Conservation (phyloP, 2,113 vertebrate genomes). For the Candoia aspera region DNA sequence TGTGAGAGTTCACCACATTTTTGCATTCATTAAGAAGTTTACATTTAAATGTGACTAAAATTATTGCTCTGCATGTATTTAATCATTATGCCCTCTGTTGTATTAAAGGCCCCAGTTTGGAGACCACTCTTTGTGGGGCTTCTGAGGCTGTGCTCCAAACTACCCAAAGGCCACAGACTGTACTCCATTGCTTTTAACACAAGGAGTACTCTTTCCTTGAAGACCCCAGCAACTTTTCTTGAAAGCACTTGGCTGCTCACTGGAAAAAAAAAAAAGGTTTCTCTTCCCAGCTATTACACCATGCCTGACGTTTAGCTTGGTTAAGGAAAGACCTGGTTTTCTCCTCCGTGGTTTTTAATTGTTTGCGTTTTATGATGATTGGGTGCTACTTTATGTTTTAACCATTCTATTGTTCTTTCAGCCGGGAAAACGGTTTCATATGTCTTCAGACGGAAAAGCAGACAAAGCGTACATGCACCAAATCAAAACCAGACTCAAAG, state of each 20-base stretch:
- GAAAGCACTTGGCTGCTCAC: background rate
- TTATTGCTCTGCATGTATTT: background rate
- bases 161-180: background rate
- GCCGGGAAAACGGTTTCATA: background rate
- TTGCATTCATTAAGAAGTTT: background rate
- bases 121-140: background rate
- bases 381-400: background rate
- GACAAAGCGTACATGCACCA: background rate
- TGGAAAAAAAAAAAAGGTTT: background rate
- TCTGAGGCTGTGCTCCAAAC: background rate
- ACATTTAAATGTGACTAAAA: background rate
- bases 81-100: background rate
- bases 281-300: background rate
- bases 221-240: background rate
- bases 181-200: background rate
- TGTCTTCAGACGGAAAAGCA: background rate
- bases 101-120: background rate
- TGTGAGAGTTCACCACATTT: background rate
- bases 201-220: background rate
- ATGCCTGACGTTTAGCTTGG: background rate
- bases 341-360: background rate
- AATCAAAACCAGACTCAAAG: background rate
- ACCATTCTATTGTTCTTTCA: background rate
- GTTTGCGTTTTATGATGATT: conserved; percentile 13
- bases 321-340: conserved; percentile 10